These are phyloP conservation scores for Rhingia campestris DNA, from an alignment of 2,888 invertebrate genomes.

Conservation along the genomic window DNA sequence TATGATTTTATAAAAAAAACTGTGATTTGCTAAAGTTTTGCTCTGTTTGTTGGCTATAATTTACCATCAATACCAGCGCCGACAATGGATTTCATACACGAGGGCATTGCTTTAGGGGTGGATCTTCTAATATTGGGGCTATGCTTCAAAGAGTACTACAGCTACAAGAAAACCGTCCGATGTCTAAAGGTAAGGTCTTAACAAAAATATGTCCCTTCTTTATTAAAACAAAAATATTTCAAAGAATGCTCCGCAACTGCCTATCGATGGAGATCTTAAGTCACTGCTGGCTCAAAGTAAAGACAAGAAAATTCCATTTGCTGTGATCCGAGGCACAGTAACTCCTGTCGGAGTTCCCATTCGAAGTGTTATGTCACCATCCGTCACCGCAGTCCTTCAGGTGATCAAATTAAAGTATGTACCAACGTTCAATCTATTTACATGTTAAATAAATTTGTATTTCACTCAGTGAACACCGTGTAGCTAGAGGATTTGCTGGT, in stretches of 20 bases:
- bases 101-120: slow-evolving; percentile 89
- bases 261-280: slow-evolving; percentile 86
- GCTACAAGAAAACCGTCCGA: slow-evolving; percentile 88
- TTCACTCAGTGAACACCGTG: slow-evolving; percentile 88
- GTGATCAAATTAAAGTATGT: slow-evolving; percentile 86
- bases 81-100: slow-evolving; percentile 90
- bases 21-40: slow-evolving; percentile 4
- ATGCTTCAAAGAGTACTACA: slow-evolving; percentile 89
- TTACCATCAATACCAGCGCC: background rate
- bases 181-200: slow-evolving; percentile 86
- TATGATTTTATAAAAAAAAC: slow-evolving; percentile 6
- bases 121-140: slow-evolving; percentile 89
- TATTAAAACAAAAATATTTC: background rate
- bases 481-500: slow-evolving; percentile 91
- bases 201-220: slow-evolving; percentile 75
- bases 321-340: slow-evolving; percentile 89
- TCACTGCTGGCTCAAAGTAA: slow-evolving; percentile 86
- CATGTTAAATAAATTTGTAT: background rate
- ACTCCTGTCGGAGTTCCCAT: slow-evolving; percentile 90
- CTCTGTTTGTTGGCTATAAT: background rate
- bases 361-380: slow-evolving; percentile 88
- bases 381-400: slow-evolving; percentile 90
- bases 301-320: slow-evolving; percentile 88
- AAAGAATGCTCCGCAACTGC: slow-evolving; percentile 88
- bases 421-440: background rate